These are phyloP conservation scores for Raphicerus campestris DNA, from an alignment of 2,113 vertebrate genomes.

Conservation along the genomic window DNA sequence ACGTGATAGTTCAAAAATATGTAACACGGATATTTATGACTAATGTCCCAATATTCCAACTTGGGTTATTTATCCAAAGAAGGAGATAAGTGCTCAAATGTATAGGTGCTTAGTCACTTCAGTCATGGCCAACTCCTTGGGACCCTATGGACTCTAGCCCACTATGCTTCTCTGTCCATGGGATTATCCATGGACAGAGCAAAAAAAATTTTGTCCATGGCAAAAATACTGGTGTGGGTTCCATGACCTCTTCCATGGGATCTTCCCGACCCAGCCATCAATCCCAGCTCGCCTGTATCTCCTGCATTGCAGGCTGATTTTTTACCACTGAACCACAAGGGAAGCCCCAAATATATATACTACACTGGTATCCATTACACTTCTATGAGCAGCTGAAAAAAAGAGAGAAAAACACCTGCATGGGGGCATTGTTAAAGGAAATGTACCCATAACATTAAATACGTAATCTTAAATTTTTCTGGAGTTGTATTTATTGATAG, in stretches of 20 bases:
- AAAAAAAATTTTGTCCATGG: no score
- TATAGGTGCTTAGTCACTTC: not conserved
- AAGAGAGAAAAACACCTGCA: not conserved
- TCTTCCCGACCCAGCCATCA: not conserved
- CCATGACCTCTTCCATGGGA: not conserved
- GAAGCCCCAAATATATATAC: not conserved
- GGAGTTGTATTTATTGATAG: not conserved
- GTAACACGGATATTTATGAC: not conserved
- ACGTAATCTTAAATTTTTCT: not conserved
- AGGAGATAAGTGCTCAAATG: not conserved
- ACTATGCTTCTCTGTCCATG: not conserved
- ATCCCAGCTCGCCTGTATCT: not conserved
- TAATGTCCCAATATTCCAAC: not conserved
- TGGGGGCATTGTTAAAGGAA: not conserved
- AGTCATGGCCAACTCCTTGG: not conserved
- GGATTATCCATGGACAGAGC: not conserved
- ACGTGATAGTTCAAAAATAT: not conserved
- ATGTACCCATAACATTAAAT: not conserved
- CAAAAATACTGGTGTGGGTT: not conserved
- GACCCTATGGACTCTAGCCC: not conserved
- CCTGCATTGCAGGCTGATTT: not conserved
- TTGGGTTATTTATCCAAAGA: not conserved
- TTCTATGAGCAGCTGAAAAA: not conserved
- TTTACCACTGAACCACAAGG: not conserved
- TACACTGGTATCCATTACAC: not conserved